phyloP scores from a whole-genome alignment of 2,113 vertebrate genomes.

The Ochotona curzoniae region DNA sequence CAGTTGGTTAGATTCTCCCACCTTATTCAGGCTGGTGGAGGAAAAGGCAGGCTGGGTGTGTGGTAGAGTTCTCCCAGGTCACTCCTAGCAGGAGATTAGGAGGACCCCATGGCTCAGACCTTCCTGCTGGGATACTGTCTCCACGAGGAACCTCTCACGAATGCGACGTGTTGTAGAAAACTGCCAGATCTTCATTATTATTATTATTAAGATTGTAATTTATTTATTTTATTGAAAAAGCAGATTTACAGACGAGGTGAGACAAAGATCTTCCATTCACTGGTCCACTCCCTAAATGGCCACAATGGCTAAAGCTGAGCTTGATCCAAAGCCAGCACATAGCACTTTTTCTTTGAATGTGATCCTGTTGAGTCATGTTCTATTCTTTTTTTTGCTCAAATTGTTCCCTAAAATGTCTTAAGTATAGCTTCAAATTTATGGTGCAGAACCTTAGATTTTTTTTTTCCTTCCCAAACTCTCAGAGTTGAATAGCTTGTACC shows the following conservation, averaged over 20 bases:
- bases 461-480: neutral
- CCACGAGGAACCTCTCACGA: neutral
- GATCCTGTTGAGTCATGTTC: neutral
- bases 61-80: neutral
- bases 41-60: neutral
- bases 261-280: too few relatives aligned
- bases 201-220: too few relatives aligned
- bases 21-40: neutral
- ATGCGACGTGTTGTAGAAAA: neutral
- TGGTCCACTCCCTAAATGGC: too few relatives aligned
- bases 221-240: too few relatives aligned
- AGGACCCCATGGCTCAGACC: neutral
- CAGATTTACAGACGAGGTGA: too few relatives aligned
- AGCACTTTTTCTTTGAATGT: neutral
- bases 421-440: neutral
- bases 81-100: neutral
- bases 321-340: too few relatives aligned
- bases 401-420: neutral
- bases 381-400: neutral
- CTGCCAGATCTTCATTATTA: too few relatives aligned
- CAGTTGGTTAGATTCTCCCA: neutral
- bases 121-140: neutral
- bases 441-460: neutral
- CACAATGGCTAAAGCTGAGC: too few relatives aligned
- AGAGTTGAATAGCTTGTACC: neutral